Evolutionary conservation across 2,888 invertebrate genomes (phyloP).

Genomic region (Buathra laborator): DNA sequence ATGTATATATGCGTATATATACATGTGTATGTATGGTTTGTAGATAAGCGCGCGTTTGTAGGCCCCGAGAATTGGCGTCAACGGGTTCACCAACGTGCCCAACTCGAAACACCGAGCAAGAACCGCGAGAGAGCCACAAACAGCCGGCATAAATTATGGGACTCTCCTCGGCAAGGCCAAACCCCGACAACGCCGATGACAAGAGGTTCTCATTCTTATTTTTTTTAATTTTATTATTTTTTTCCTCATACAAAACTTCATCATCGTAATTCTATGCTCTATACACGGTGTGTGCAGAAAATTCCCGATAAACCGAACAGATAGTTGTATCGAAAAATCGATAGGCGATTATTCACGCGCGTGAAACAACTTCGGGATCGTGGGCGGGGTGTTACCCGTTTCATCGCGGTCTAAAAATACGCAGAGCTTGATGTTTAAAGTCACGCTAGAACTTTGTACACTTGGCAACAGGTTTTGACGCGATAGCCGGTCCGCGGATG

Average conservation of each 20-base stretch:
- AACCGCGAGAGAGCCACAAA: slow-evolving; percentile 31
- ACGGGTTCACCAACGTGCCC: not conserved
- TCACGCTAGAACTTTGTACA: slow-evolving; percentile 16
- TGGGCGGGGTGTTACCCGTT: not conserved
- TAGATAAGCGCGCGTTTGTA: slow-evolving; percentile 10
- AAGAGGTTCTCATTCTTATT: slow-evolving; percentile 46
- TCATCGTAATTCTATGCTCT: not conserved
- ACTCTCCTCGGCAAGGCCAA: slow-evolving; percentile 12
- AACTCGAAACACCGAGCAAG: not conserved
- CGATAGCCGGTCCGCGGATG: slow-evolving; percentile 14
- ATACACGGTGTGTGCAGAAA: not conserved
- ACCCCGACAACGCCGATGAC: not conserved
- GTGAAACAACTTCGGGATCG: not conserved
- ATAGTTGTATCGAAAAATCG: not conserved
- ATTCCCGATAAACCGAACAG: not conserved
- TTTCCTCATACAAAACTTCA: not conserved
- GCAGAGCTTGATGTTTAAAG: slow-evolving; percentile 1
- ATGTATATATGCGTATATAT: not conserved
- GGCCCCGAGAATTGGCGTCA: slow-evolving; percentile 4
- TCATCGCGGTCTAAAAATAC: slow-evolving; percentile 50
- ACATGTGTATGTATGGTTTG: not conserved
- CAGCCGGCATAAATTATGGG: slow-evolving; percentile 35
- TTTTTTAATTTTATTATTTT: not conserved
- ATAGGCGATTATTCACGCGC: not conserved
- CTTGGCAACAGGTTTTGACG: slow-evolving; percentile 51